Evolutionary conservation across 2,113 vertebrate species (phyloP).

Genomic region (Podarcis cretensis): DNA sequence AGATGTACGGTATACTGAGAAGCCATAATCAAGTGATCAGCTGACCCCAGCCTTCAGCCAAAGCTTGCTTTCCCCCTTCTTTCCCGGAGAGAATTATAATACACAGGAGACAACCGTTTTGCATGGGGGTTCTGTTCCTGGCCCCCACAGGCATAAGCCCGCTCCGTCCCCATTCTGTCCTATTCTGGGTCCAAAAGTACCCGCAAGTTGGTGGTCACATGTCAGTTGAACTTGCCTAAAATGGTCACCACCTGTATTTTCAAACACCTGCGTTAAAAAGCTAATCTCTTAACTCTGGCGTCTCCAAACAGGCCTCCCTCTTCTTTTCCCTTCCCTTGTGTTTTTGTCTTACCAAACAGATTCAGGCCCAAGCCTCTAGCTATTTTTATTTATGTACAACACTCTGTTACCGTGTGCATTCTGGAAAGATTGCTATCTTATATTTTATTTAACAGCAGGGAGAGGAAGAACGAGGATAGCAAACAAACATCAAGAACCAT

Average conservation of each 20-base stretch:
- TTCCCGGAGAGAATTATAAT: neutral
- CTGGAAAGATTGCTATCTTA: neutral
- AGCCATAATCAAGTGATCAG: neutral
- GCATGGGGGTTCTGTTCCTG: too few relatives aligned
- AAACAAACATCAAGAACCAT: accelerated
- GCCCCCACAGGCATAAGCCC: too few relatives aligned
- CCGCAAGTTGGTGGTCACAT: too few relatives aligned
- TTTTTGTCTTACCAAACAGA: neutral
- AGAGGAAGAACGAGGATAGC: neutral
- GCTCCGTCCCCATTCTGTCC: too few relatives aligned
- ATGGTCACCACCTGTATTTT: neutral
- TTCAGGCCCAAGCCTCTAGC: neutral
- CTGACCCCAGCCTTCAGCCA: neutral
- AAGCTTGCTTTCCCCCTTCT: neutral
- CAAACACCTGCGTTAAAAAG: neutral
- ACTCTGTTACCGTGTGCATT: too few relatives aligned
- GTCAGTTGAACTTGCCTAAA: too few relatives aligned
- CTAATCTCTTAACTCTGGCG: neutral
- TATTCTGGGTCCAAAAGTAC: too few relatives aligned
- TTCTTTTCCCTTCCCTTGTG: neutral
- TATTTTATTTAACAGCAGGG: neutral
- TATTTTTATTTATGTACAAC: neutral
- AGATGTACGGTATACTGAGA: neutral
- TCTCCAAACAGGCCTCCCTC: neutral
- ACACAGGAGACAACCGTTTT: too few relatives aligned